Evolutionary conservation across 1,140 invertebrate genomes (phyloP).

Genomic region (Drosophila pallidifrons): DNA sequence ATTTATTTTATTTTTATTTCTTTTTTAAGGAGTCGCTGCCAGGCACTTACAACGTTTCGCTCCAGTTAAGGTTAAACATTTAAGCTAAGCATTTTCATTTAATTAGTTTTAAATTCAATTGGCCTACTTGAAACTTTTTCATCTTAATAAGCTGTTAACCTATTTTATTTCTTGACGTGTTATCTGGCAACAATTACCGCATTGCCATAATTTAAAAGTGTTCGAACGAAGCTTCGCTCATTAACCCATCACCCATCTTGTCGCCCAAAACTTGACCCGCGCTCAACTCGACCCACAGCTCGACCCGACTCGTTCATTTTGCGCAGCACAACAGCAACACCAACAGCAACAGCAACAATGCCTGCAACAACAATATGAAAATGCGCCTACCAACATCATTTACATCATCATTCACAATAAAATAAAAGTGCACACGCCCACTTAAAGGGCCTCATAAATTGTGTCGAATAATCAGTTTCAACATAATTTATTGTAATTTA

Average conservation of each 20-base stretch:
- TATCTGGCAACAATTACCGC: constrained; percentile 34
- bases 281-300: constrained; percentile 57
- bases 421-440: constrained; percentile 83
- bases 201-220: constrained; percentile 23
- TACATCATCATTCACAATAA: constrained; percentile 84
- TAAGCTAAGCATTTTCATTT: neutral
- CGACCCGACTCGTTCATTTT: constrained; percentile 37
- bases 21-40: constrained; percentile 23
- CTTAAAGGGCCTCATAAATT: constrained; percentile 82
- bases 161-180: constrained; percentile 10
- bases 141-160: neutral
- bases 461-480: constrained; percentile 82
- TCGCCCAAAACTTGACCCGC: constrained; percentile 71
- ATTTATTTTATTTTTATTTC: constrained; percentile 16
- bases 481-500: constrained; percentile 84
- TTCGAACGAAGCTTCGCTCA: constrained; percentile 60
- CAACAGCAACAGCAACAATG: constrained; percentile 12
- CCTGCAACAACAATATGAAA: constrained; percentile 43
- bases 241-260: constrained; percentile 68
- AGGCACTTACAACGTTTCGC: constrained; percentile 13
- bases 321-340: constrained; percentile 19
- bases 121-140: constrained; percentile 3
- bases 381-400: constrained; percentile 76
- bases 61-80: neutral
- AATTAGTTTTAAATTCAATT: constrained; percentile 1